Evolutionary conservation across 2,113 vertebrate genomes (phyloP), one percentile per base, ranked within the genome.

Genomic region (Parus major): DNA sequence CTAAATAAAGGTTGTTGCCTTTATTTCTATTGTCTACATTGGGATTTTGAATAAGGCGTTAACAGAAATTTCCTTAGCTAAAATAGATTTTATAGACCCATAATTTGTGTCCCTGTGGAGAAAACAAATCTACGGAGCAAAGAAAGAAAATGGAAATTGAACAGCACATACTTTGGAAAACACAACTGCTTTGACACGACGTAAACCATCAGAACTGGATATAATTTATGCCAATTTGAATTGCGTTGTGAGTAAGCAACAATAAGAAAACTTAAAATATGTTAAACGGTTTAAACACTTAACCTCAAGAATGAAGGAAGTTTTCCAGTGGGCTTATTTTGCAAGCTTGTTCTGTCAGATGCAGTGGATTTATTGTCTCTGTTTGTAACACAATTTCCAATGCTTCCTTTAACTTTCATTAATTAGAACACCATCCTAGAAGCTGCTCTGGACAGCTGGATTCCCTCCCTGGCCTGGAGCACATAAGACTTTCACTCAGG

Each of bases 231-330:
- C n/a, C 71, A n/a, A 41, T 69, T 85, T 72, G n/a, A 93, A 93
- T 31, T 42, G n/a, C 6, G 17, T 79, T 64, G 57, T 65, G 87
- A 89, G 81, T 49, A 88, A 91, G 70, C 41, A 89, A 76, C 70
- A 85, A n/a, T 11, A 82, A 65, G 68, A 88, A 93, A 85, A 94
- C 53, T 87, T 82, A 76, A 88, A 96, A 82, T 85, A 90, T 31
- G 5, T 90, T 88, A 57, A 65, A 95, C 0, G 2, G 46, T 63
- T 92, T 93, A 90, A 95, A 85, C 55, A 53, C 46, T 76, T 91
- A 90, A 92, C 90, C 88, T 90, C 82, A 93, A 88, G 66, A 93
- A 94, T 61, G 75, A 95, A 81, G 88, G 60, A 85, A 89, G 65
- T 63, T 86, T 93, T 88, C 56, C 78, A 93, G 70, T 31, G 60